Base-by-base conservation (phyloP, 1,140 invertebrate genomes). In the Drosophila arizonae region DNA sequence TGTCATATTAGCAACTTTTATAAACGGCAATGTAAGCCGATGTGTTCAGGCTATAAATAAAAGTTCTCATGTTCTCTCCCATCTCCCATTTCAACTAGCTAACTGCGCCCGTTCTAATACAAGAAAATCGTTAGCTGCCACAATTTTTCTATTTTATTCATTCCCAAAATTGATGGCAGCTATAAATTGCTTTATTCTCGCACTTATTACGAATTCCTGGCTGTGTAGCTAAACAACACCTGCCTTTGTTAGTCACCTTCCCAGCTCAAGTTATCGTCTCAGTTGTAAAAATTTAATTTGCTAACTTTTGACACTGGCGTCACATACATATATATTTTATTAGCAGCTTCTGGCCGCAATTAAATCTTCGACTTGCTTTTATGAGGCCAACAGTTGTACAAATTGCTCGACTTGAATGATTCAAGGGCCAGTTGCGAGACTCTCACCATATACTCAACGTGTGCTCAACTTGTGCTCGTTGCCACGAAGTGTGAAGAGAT, bases 251-350 rank as follows among this genome's bases (percentile, higher is more conserved):
- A 17, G 30, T 45, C 41, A 11, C 2, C n/a, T 10, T 46, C 3
- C n/a, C 9, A 36, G 6, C 33, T 3, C 36, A 39, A 13, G 11
- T 39, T 39, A 11, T 39, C 36, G 36, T n/a, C 30, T 74, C 30
- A 46, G 36, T 36, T 50, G 79, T 82, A 58, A 72, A 84, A 68
- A 63, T 68, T 36, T 65, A 65, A 84, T 79, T 54, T 17, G 24
- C 11, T 66, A 79, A 84, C 60, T 84, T 82, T 58, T 64, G 26
- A n/a, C 70, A 13, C 10, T 21, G 50, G 36, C 21, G 13, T 24
- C 28, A n/a, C 28, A 26, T 55, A n/a, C 28, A 26, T 55, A 65
- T 62, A 61, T 72, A 70, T 63, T 63, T 84, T 63, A 85, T 67
- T 61, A 51, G n/a, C 33, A 48, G 61, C 17, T 17, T 24, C 15